Percentiles rank a stretch among this genome's conserved stretches.
phyloP scores from a whole-genome alignment of 2,888 invertebrate genomes.

The Drosophila imparisetae region DNA sequence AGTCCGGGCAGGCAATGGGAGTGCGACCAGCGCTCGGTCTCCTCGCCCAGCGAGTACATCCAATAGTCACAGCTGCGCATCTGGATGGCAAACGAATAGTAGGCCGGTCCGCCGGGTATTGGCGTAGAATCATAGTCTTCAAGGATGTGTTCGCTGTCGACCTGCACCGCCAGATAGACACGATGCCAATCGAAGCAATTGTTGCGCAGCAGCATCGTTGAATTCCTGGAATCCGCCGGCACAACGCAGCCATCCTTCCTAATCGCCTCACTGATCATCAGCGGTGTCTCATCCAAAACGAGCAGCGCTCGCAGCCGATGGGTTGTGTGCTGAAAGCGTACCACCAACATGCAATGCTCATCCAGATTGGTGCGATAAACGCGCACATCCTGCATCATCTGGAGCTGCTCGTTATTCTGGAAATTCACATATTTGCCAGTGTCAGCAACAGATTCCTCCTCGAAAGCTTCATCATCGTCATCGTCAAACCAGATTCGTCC shows the following conservation, averaged over 20 bases:
- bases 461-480: neutral
- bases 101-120: constrained; percentile 45
- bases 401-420: constrained; percentile 15
- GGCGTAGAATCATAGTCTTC: neutral
- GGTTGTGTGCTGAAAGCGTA: constrained; percentile 35
- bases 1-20: constrained; percentile 36
- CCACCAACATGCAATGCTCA: constrained; percentile 40
- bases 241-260: constrained; percentile 29
- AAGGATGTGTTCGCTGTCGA: neutral
- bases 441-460: constrained; percentile 1
- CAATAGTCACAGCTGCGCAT: constrained; percentile 62
- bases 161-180: constrained; percentile 49
- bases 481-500: neutral
- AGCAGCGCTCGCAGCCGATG: constrained; percentile 48
- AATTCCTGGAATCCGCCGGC: constrained; percentile 1
- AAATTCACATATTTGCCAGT: constrained; percentile 16
- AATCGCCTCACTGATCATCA: neutral
- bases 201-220: constrained; percentile 53
- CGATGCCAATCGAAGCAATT: constrained; percentile 28
- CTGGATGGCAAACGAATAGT: constrained; percentile 50
- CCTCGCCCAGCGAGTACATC: constrained; percentile 10
- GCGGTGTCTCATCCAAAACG: constrained; percentile 18
- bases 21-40: constrained; percentile 25
- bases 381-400: constrained; percentile 10
- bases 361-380: constrained; percentile 50